These are phyloP conservation scores for Pardalotus punctatus DNA, from an alignment of 2,113 vertebrate species.

Conservation along the genomic window DNA sequence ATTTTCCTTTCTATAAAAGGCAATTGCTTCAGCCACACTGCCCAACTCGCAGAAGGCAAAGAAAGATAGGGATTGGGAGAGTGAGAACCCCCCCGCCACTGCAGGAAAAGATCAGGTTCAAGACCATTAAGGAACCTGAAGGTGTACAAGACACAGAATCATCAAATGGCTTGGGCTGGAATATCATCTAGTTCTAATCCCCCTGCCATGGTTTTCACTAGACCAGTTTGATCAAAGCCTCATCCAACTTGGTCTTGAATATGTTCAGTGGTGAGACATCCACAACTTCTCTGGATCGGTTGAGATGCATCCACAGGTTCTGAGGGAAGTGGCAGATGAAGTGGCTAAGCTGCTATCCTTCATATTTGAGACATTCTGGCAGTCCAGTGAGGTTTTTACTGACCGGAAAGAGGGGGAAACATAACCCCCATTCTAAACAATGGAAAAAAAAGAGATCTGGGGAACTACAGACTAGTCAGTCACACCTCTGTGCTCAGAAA, in stretches of 20 bases:
- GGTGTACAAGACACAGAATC: no score
- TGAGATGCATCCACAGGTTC: accelerated
- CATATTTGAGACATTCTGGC: neutral
- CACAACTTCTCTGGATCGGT: neutral
- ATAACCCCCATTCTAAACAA: neutral
- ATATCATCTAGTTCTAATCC: neutral
- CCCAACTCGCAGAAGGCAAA: neutral
- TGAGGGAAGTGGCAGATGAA: accelerated
- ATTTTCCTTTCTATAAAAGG: neutral
- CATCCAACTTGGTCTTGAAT: neutral
- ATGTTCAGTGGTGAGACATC: neutral
- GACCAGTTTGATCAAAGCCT: neutral
- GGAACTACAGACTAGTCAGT: neutral
- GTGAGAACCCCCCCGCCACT: no score
- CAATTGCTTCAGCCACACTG: neutral
- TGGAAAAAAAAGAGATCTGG: accelerated
- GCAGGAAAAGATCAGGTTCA: neutral
- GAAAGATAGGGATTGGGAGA: neutral
- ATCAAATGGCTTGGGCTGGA: accelerated
- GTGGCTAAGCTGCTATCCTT: neutral
- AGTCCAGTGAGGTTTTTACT: neutral
- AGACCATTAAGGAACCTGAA: neutral
- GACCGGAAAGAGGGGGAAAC: neutral
- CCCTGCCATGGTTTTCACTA: no score
- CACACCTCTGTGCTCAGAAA: neutral